Conservation (phyloP, 2,113 vertebrate genomes). For the Rousettus leschenaultii region DNA sequence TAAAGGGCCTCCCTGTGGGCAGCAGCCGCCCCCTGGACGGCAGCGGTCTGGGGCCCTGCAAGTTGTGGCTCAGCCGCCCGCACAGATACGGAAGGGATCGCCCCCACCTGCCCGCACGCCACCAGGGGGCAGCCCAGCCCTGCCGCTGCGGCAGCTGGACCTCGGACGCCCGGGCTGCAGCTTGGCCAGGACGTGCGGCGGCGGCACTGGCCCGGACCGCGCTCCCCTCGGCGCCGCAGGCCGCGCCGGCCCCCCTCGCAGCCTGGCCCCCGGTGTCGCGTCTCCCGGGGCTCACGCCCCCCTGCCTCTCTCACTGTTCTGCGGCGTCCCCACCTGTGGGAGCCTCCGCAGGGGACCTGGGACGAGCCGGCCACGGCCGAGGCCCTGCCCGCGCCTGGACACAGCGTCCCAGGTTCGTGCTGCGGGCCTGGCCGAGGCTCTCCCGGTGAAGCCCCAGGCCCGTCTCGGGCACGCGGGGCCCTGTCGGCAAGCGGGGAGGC, state of each 20-base stretch:
- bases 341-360: not conserved
- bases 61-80: not conserved
- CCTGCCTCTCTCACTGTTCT: not conserved
- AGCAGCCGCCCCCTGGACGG: too few relatives aligned
- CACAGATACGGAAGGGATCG: too few relatives aligned
- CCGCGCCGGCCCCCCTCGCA: not conserved
- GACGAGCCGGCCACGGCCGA: too few relatives aligned
- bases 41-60: not conserved
- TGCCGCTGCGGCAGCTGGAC: not conserved
- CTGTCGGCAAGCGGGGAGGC: not conserved
- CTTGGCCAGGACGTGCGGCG: not conserved
- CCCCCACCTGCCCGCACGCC: not conserved
- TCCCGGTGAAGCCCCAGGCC: not conserved
- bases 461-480: not conserved
- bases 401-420: too few relatives aligned
- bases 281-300: not conserved
- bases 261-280: not conserved
- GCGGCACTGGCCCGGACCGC: not conserved
- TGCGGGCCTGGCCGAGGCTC: too few relatives aligned
- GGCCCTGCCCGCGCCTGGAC: too few relatives aligned
- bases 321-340: not conserved
- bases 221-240: not conserved
- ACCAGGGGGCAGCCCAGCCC: constrained; percentile 60
- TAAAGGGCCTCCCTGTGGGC: not conserved
- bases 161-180: not conserved